Conservation (phyloP, 2,888 invertebrate genomes). For the Eilema depressum region DNA sequence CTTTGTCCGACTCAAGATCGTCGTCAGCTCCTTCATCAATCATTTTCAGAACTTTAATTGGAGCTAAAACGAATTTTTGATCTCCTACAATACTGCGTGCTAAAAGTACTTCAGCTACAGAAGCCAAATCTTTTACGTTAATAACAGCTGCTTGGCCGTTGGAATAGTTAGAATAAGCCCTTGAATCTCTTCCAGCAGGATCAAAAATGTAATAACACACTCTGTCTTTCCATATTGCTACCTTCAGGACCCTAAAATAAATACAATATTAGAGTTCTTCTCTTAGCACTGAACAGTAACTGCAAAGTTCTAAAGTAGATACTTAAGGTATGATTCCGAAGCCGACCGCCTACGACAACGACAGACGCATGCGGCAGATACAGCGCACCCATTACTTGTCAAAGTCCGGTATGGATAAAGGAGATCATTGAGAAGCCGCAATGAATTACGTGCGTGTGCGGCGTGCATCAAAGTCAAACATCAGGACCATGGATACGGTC, state of each 20-base stretch:
- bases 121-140: constrained; percentile 83
- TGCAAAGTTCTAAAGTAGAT: background rate
- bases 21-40: constrained; percentile 76
- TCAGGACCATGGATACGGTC: no score
- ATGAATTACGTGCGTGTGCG: no score
- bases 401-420: no score
- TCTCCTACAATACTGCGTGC: constrained; percentile 80
- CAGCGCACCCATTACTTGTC: no score
- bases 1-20: constrained; percentile 81
- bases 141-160: constrained; percentile 86
- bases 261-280: background rate
- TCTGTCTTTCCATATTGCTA: constrained; percentile 87
- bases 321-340: no score
- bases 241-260: constrained; percentile 71
- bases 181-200: constrained; percentile 85
- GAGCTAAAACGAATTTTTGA: constrained; percentile 80
- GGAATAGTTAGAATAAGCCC: constrained; percentile 80
- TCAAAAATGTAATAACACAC: constrained; percentile 89
- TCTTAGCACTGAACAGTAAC: background rate
- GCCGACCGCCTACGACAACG: no score
- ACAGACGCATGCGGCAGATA: no score
- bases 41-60: constrained; percentile 82
- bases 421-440: no score
- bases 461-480: no score
- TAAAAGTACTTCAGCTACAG: constrained; percentile 83